These are phyloP conservation scores for Pitta sordida DNA, from an alignment of 2,113 vertebrate species.

Conservation along the genomic window DNA sequence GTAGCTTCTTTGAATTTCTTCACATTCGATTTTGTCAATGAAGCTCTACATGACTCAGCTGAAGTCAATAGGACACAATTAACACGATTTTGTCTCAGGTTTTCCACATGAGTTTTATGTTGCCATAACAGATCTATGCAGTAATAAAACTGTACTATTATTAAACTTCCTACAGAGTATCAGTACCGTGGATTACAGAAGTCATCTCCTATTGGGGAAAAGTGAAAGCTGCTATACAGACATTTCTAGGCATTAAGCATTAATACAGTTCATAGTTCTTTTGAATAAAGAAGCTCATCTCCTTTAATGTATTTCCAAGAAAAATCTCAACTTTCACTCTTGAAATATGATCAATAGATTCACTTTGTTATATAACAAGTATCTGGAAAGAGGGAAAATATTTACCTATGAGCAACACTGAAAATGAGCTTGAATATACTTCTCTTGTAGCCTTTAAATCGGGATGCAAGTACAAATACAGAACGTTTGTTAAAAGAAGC, in stretches of 20 bases:
- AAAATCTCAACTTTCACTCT: not conserved
- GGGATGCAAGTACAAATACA: not conserved
- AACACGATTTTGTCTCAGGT: constrained; percentile 5
- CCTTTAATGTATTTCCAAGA: not conserved
- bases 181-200: not conserved
- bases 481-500: not conserved
- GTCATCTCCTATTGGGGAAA: not conserved
- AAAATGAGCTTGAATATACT: not conserved
- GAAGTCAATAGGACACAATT: not conserved
- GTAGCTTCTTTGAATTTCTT: not conserved
- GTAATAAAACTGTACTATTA: constrained; percentile 26
- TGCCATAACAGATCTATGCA: not conserved
- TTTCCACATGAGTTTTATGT: not conserved
- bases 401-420: not conserved
- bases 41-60: not conserved
- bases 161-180: not conserved
- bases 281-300: not conserved
- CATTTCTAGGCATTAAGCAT: not conserved
- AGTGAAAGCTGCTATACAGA: not conserved
- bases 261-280: not conserved
- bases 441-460: not conserved
- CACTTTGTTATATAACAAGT: not conserved
- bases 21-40: not conserved
- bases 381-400: not conserved
- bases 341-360: not conserved